phyloP scores from a whole-genome alignment of 2,888 invertebrate species.

The Drosophila nr. perissopoda region DNA sequence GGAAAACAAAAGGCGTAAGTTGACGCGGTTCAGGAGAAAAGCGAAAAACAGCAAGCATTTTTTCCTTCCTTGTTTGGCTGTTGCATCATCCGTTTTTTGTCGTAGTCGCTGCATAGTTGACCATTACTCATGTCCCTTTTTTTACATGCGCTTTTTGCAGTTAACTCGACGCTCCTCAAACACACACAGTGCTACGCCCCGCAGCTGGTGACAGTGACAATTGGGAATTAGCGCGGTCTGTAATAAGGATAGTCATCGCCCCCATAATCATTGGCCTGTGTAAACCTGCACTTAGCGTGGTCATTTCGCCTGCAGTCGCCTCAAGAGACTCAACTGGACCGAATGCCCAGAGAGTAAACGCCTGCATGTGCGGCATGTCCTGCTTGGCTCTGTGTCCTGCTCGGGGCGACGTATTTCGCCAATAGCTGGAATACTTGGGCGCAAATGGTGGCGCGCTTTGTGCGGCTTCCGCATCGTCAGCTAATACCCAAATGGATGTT shows the following conservation, averaged over 20 bases:
- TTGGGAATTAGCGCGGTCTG: slow-evolving; percentile 80
- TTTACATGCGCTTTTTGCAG: slow-evolving; percentile 60
- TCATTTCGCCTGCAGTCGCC: slow-evolving; percentile 70
- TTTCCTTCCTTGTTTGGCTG: slow-evolving; percentile 72
- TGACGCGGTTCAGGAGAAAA: slow-evolving; percentile 22
- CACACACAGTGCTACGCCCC: slow-evolving; percentile 14
- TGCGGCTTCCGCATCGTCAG: slow-evolving; percentile 73
- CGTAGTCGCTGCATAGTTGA: slow-evolving; percentile 35
- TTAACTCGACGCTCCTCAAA: slow-evolving; percentile 16
- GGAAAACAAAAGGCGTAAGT: slow-evolving; percentile 27
- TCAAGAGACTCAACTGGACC: slow-evolving; percentile 28
- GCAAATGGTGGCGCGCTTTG: slow-evolving; percentile 77
- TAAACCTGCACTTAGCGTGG: slow-evolving; percentile 82
- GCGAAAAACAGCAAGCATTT: slow-evolving; percentile 36
- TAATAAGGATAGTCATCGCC: slow-evolving; percentile 77
- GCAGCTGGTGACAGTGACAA: slow-evolving; percentile 68
- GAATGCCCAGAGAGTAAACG: slow-evolving; percentile 21
- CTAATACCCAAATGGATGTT: slow-evolving; percentile 81
- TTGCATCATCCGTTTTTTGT: slow-evolving; percentile 65
- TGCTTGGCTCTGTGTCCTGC: slow-evolving; percentile 3
- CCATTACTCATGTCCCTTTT: slow-evolving; percentile 39
- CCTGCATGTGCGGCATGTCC: slow-evolving; percentile 25
- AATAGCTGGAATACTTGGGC: slow-evolving; percentile 63
- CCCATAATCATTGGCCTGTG: slow-evolving; percentile 80
- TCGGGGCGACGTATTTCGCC: slow-evolving; percentile 35